Evolutionary conservation across 2,888 invertebrate genomes (phyloP).

Genomic region (Folsomia candida): DNA sequence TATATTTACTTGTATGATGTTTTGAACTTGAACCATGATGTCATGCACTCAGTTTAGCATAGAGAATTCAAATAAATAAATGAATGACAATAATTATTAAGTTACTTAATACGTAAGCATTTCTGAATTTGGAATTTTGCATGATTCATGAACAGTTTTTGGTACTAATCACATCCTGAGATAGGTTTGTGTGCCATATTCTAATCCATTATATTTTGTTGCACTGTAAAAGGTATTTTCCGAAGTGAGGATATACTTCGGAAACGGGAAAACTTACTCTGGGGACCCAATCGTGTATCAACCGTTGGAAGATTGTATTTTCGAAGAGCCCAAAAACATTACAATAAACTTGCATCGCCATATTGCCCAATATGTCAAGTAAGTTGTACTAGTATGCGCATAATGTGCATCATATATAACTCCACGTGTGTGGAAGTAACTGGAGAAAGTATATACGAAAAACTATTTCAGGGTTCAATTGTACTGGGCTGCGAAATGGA

Average conservation of each 20-base stretch:
- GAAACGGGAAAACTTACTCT: conserved; percentile 74
- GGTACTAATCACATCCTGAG: too few species aligned
- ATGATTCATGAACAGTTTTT: not conserved
- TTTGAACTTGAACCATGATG: too few species aligned
- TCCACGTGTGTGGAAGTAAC: too few species aligned
- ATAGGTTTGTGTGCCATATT: too few species aligned
- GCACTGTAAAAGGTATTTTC: conserved; percentile 77
- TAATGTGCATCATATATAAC: conserved; percentile 79
- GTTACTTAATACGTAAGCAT: not conserved
- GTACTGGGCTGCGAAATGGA: conserved; percentile 80
- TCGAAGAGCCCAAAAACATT: conserved; percentile 78
- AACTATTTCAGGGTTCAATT: too few species aligned
- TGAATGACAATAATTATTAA: too few species aligned
- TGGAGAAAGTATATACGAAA: too few species aligned
- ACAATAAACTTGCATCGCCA: conserved; percentile 73
- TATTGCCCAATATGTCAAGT: conserved; percentile 75
- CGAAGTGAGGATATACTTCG: conserved; percentile 75
- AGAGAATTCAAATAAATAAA: too few species aligned
- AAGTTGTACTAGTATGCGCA: too few species aligned
- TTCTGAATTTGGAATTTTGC: not conserved
- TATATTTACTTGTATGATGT: too few species aligned
- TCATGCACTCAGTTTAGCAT: too few species aligned
- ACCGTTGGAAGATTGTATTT: conserved; percentile 68
- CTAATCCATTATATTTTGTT: too few species aligned
- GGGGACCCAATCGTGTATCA: conserved; percentile 74